phyloP scores from a whole-genome alignment of 2,888 invertebrate genomes.

The Adelognathus sp. region DNA sequence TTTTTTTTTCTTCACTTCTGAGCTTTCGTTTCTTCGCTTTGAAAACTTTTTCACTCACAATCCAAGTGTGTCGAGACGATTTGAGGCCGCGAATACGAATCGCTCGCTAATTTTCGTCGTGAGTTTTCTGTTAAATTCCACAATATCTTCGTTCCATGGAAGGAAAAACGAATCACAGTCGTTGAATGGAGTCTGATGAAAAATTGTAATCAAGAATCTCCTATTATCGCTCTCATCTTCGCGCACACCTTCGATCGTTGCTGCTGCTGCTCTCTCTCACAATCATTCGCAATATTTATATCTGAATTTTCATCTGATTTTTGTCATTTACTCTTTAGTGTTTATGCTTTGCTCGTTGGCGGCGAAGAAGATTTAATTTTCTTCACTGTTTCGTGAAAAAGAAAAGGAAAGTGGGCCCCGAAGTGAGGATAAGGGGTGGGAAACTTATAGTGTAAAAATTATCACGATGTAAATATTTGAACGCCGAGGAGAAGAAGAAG shows the following conservation, averaged over 20 bases:
- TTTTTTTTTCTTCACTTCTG: constrained; percentile 1
- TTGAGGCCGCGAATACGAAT: constrained; percentile 51
- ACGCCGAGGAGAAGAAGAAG: constrained; percentile 50
- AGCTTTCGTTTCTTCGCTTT: constrained; percentile 47
- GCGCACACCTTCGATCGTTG: constrained; percentile 16
- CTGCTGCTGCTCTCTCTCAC: constrained; percentile 39
- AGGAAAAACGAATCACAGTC: neutral
- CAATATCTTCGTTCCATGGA: neutral
- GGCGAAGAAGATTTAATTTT: no score
- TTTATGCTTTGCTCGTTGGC: neutral
- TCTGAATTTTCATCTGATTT: constrained; percentile 2
- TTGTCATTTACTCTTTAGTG: neutral
- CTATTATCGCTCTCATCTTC: constrained; percentile 5
- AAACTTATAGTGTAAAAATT: constrained; percentile 54
- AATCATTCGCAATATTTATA: constrained; percentile 34
- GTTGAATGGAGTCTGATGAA: neutral
- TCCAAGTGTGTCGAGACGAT: no score
- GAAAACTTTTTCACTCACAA: no score
- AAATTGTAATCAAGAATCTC: constrained; percentile 35
- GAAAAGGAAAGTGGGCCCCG: neutral
- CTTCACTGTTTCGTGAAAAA: neutral
- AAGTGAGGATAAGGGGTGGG: neutral
- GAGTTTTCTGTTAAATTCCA: constrained; percentile 7
- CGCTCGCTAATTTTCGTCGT: constrained; percentile 8
- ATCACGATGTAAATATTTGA: constrained; percentile 56